Evolutionary conservation across 2,113 vertebrate species (phyloP), one percentile per base, ranked within the genome.

Genomic region (Nematolebias whitei): DNA sequence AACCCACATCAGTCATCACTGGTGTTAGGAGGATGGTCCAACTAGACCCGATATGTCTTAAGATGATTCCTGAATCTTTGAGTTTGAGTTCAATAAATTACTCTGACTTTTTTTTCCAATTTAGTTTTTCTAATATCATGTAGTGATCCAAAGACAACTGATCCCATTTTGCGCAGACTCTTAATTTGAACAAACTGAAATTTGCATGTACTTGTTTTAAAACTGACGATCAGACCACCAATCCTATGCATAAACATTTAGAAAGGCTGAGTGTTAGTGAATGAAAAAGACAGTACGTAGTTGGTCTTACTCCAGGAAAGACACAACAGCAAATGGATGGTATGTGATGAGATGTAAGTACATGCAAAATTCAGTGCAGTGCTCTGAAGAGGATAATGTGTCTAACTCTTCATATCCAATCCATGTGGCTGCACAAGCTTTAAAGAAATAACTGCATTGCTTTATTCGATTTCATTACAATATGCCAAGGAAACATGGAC

Each of bases 1-100:
- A 84, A 84, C 89, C 87, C 89, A 90, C 87, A 63, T 71, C 74
- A 84, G 86, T 89, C 89, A 92, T 90, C 87, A 86, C 92, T 92
- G 90, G 91, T 93, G 92, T 91, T 89, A 64, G 77, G 68, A 90
- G 65, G 22, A 73, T n/a, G 63, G 71, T 40, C 24, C 56, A 60
- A 59, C 19, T 54, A 58, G 75, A 79, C 45, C 32, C 55, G 71
- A 18, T n/a, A n/a, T 22, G 59, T 67, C 67, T 13, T 55, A 38
- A 38, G 53, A 32, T n/a, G 4, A 29, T 38, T 35, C 29, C 16
- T 52, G 18, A 19, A 15, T 69, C 50, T 56, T 55, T 29, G 45
- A 67, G 62, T 38, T 44, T 44, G 63, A 62, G 48, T 19, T 56
- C 15, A 24, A 12, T 44, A 24, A 19, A 58, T 15, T n/a, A 32